Evolutionary conservation across 1,140 invertebrate species (phyloP), one percentile per base, ranked within the genome.

Genomic region (Acromyrmex charruanus): DNA sequence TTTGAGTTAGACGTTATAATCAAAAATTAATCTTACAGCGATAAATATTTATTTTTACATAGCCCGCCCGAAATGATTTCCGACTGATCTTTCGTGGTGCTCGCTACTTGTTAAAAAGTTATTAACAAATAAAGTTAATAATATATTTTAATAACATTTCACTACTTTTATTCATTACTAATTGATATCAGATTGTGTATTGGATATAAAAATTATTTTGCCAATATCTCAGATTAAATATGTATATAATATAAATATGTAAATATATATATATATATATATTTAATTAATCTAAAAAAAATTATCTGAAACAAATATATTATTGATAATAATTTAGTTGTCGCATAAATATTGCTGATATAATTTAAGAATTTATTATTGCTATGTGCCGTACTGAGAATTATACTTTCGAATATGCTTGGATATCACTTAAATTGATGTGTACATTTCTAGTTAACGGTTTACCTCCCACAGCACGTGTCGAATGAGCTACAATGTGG

Each of bases 381-480:
- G 35, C 35, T 16, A 39, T 18, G 2, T 39, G 16, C 39, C 2
- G 2, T 3, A 59, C n/a, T 39, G 16, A 14, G 7, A 61, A 63
- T 77, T 18, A 77, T 44, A 68, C 39, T 44, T 49, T 35, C 74
- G 28, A 31, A 49, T 18, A 25, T 39, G 28, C 18, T 10, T 18
- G 25, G 39, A 16, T 63, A 39, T 65, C 25, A 35, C 28, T 3
- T 18, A 6, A 77, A 77, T 31, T 49, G 35, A 53, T 9, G 35
- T 18, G 14, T 55, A 49, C 75, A 16, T 77, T 77, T 77, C 39
- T 51, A 77, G 59, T 63, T 63, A 77, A 44, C 75, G 39, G 58
- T 77, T 63, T 49, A 77, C 58, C 59, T 44, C 75, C 59, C n/a
- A 65, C 39, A 35, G 39, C 66, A 44, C 16, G 58, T 49, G 25